phyloP scores from a whole-genome alignment of 2,888 invertebrate species.

The Phlogophora meticulosa region DNA sequence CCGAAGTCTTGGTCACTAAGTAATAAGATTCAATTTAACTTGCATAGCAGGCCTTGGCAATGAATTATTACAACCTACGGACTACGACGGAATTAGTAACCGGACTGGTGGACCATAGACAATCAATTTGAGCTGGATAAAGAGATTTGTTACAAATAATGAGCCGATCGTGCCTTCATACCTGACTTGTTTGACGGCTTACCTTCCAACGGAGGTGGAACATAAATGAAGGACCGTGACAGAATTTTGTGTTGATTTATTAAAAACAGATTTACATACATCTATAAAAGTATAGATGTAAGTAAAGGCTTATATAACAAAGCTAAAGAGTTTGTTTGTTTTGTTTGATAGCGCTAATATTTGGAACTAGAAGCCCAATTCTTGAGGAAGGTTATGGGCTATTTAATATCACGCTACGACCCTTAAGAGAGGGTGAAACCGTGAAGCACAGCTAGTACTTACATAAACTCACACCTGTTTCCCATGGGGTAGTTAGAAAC shows the following conservation, averaged over 20 bases:
- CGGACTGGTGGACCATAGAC: conserved; percentile 18
- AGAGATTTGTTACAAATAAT: conserved; percentile 53
- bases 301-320: no score
- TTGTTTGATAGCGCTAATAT: no score
- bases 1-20: no score
- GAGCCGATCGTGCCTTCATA: conserved; percentile 44
- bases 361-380: no score
- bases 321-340: no score
- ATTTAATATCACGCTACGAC: no score
- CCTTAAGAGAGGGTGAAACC: no score
- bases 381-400: no score
- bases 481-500: no score
- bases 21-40: background rate
- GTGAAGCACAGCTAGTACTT: no score
- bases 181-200: conserved; percentile 9
- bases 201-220: conserved; percentile 6
- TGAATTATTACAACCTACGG: conserved; percentile 30
- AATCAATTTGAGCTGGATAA: conserved; percentile 47
- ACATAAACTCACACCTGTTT: no score
- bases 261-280: background rate
- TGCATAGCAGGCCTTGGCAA: conserved; percentile 33
- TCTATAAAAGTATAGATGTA: no score
- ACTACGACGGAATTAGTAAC: background rate
- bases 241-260: background rate
- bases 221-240: background rate